Percentiles rank a stretch among this genome's conserved stretches.
Conservation (phyloP, 2,797 vertebrate genomes). For the Hydrolagus colliei region DNA sequence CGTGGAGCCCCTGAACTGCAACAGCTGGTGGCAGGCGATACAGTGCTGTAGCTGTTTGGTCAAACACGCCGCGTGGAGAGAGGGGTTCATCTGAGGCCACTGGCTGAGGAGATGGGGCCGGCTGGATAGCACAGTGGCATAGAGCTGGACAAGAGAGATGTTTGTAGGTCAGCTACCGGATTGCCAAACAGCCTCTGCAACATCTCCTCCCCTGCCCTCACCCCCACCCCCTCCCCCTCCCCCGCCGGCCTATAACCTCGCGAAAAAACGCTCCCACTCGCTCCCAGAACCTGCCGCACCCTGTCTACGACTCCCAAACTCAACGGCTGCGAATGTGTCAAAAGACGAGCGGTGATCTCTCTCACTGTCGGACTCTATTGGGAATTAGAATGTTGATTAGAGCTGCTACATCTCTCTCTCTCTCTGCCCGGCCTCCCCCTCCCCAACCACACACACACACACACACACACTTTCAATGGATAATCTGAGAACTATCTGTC, state of each 20-base stretch:
- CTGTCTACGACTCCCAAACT: neutral
- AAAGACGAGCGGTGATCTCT: neutral
- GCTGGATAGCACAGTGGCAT: slow-evolving; percentile 63
- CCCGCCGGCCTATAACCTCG: neutral
- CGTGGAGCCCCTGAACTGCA: slow-evolving; percentile 95
- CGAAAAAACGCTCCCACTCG: neutral
- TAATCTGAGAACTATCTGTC: no score
- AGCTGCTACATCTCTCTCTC: no score
- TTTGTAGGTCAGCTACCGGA: neutral
- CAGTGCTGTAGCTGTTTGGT: slow-evolving; percentile 96
- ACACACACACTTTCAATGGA: no score
- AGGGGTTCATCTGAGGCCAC: slow-evolving; percentile 78
- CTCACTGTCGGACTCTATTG: neutral
- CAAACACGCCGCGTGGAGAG: slow-evolving; percentile 80
- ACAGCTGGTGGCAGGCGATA: slow-evolving; percentile 94
- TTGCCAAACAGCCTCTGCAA: neutral
- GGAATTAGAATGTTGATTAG: neutral
- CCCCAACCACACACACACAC: no score
- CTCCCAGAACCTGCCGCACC: neutral
- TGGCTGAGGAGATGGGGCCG: slow-evolving; percentile 62
- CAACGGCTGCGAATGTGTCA: neutral
- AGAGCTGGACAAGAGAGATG: slow-evolving; percentile 60
- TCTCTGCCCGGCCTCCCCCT: no score
- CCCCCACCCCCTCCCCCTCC: no score
- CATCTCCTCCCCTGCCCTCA: neutral